Base-by-base conservation (phyloP, 1,140 invertebrate genomes). In the Ctenoplectra terminalis region DNA sequence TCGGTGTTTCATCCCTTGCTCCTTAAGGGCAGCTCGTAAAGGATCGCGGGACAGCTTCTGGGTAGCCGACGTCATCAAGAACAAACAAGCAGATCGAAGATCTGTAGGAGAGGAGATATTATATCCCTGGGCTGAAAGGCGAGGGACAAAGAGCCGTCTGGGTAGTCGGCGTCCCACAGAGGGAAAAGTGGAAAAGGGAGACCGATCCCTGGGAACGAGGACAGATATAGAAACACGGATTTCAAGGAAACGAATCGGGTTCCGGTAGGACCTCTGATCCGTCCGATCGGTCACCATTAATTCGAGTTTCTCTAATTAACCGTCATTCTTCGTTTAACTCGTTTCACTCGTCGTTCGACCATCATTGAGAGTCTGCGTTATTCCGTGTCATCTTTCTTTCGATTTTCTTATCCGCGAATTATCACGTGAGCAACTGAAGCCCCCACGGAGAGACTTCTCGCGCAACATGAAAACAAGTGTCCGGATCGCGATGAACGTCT, bases 41-140 rank as follows among this genome's bases (percentile, higher is more conserved):
- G 71, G 74, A 85, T 84, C 67, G 67, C 48, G 46, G 70, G 84
- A 40, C 61, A 60, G 82, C 66, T 85, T 81, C 64, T 29, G 83
- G 81, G 64, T 66, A 86, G 73, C 84, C 81, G 86, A 88, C 87
- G 84, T 88, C 87, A 88, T 85, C 77, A 20, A 70, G 66, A 77
- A 81, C 66, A 81, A 86, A 86, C 86, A 83, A 80, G 72, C 69
- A 76, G 84, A 86, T 72, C 69, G 78, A 82, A 64, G 82, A 67
- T 75, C 73, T 60, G 73, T 20, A n/a, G 83, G 43, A 61, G 46
- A 73, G 43, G 52, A 37, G 72, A 75, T 70, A 75, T 77, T 66
- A 84, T 81, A 61, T 84, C 82, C 48, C 26, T 46, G 78, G 74
- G 78, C 56, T 72, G 60, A 26, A 75, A 54, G 61, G 58, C 60